Evolutionary conservation across 1,140 invertebrate species (phyloP), one percentile per base, ranked within the genome.

Genomic region (Rhopalosiphum maidis): DNA sequence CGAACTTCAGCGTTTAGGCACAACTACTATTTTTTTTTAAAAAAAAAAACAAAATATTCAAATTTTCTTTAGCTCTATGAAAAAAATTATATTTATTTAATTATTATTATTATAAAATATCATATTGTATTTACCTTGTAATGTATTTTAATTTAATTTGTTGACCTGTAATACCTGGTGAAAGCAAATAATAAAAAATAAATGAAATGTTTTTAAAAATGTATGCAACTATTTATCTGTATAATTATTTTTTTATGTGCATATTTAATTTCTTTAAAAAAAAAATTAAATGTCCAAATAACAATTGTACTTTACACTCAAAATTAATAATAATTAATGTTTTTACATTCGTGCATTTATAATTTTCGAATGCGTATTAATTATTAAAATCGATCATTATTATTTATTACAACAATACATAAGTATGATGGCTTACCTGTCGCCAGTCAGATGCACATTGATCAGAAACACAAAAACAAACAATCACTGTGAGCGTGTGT

Each of bases 391-490:
- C 30, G 0, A 77, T 77, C 18, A n/a, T 77, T 77, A 77, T 77
- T 77, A 77, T 77, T 77, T 21, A 77, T 6, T n/a, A 77, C 4
- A 77, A n/a, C 15, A 77, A 15, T 77, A n/a, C n/a, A 77, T n/a
- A 21, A 18, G 60, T 77, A 77, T 77, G 5, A 87, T 15, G 87
- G 23, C 91, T 85, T 93, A 93, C 91, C 91, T 93, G 91, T 85
- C 48, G 23, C 77, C 21, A 54, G n/a, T 86, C 91, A 48, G 23
- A 54, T 85, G 91, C 82, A 85, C 91, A n/a, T 93, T 55, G 91
- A 83, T 86, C 91, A 93, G 77, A 85, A 85, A 86, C 77, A 93
- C 91, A 93, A 54, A 55, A 54, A 54, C 46, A 85, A 93, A 93
- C 91, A 93, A 86, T 86, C 91, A 55, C 91, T 43, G 82, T 18